Evolutionary conservation across 1,140 invertebrate genomes (phyloP), one percentile per base, ranked within the genome.

Genomic region (Eciton burchellii): DNA sequence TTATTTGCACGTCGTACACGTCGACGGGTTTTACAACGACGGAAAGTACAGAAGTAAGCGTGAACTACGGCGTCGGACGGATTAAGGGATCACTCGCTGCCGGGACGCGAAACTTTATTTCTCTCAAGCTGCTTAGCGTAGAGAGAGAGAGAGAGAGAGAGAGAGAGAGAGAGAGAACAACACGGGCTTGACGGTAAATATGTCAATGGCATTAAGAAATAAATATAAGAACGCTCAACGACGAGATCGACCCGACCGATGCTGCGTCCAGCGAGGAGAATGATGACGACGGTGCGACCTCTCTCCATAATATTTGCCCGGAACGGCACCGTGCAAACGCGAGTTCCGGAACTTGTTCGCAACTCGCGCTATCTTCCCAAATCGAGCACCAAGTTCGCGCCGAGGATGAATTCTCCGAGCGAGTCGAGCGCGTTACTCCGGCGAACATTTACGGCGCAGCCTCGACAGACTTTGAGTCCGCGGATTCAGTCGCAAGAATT

Each of bases 51-150:
- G 74, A 79, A 79, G 74, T 79, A 79, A 79, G 74, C 63, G 68
- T 79, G 74, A 79, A 70, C 74, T 79, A 79, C 74, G 74, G 63
- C 29, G 16, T 24, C 26, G 57, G 62, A 63, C 77, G 68, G 72
- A 73, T 86, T 86, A 72, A 76, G 74, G 85, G 81, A 85, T 71
- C 71, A 86, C 85, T 57, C 52, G 19, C 14, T 54, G 19, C 6
- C 49, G 62, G 73, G 66, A 79, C 63, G 74, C 41, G 74, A 68
- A 79, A 79, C 74, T 79, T 79, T 79, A 79, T 79, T 79, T 70
- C 74, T 68, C 74, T 19, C 74, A 79, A 79, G 74, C 74, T 79
- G 62, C 74, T 79, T 79, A 79, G 26, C 63, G 49, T 19, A 29
- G 74, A 43, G 63, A 56, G 74, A 79, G n/a, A n/a, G n/a, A n/a